Evolutionary conservation across 2,888 invertebrate species (phyloP).

Genomic region (Podabrus alpinus): DNA sequence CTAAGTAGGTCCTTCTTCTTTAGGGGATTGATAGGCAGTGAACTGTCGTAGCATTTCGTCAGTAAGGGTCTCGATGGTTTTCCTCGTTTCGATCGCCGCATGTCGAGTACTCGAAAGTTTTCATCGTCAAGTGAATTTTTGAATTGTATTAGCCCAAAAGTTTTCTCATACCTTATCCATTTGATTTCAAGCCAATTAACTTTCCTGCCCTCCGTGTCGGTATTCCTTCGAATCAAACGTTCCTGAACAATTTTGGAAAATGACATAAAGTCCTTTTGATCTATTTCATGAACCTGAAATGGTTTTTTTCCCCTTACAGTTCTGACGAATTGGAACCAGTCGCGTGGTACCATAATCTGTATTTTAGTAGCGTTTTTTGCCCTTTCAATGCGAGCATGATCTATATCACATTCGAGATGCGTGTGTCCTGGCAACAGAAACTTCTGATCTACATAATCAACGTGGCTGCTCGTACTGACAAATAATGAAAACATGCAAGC

Average conservation of each 20-base stretch:
- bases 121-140: slow-evolving; percentile 24
- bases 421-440: slow-evolving; percentile 32
- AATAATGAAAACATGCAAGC: slow-evolving; percentile 29
- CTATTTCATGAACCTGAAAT: slow-evolving; percentile 20
- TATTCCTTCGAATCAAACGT: slow-evolving; percentile 13
- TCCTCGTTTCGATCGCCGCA: not conserved
- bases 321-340: slow-evolving; percentile 26
- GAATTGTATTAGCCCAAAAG: slow-evolving; percentile 23
- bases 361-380: slow-evolving; percentile 23
- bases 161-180: slow-evolving; percentile 30
- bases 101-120: slow-evolving; percentile 22
- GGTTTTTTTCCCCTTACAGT: slow-evolving; percentile 26
- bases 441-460: slow-evolving; percentile 30
- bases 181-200: slow-evolving; percentile 27
- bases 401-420: slow-evolving; percentile 33
- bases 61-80: slow-evolving; percentile 12
- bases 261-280: slow-evolving; percentile 5
- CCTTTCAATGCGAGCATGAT: slow-evolving; percentile 31
- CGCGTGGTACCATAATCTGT: slow-evolving; percentile 21
- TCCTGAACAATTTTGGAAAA: not conserved
- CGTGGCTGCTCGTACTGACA: slow-evolving; percentile 3
- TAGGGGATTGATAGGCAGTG: slow-evolving; percentile 18
- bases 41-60: slow-evolving; percentile 17
- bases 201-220: slow-evolving; percentile 15
- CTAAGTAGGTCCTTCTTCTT: slow-evolving; percentile 29